Conservation (phyloP, 2,797 vertebrate genomes). For the Lacerta agilis region DNA sequence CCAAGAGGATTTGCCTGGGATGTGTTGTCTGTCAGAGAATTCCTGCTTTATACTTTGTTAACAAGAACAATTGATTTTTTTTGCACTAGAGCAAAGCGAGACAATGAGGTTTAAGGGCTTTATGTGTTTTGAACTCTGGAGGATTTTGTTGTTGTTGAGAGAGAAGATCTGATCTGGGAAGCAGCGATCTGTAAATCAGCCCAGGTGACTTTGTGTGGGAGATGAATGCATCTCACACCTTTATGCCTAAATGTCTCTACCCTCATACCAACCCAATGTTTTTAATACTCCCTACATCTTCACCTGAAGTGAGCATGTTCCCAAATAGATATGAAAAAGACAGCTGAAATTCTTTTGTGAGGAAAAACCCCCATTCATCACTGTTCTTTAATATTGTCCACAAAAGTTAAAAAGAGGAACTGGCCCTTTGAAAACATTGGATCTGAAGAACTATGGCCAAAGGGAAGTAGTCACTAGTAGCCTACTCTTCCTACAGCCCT, state of each 20-base stretch:
- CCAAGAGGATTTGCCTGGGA: constrained; percentile 38
- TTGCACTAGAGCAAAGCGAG: constrained; percentile 20
- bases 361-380: neutral
- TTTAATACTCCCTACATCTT: neutral
- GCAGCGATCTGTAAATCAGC: neutral
- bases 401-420: neutral
- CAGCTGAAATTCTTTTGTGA: neutral
- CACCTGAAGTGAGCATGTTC: neutral
- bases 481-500: neutral
- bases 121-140: constrained; percentile 27
- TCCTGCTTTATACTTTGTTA: neutral
- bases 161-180: constrained; percentile 6
- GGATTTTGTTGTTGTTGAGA: constrained; percentile 42
- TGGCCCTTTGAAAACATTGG: neutral
- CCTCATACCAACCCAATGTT: neutral
- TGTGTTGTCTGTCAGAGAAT: constrained; percentile 28
- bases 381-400: neutral
- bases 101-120: constrained; percentile 34
- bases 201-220: neutral
- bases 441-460: neutral
- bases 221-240: too few species aligned
- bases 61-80: constrained; percentile 66
- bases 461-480: neutral
- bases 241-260: neutral
- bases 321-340: neutral